phyloP scores from a whole-genome alignment of 2,797 vertebrate species.

The Hydrocynus forskahlii region DNA sequence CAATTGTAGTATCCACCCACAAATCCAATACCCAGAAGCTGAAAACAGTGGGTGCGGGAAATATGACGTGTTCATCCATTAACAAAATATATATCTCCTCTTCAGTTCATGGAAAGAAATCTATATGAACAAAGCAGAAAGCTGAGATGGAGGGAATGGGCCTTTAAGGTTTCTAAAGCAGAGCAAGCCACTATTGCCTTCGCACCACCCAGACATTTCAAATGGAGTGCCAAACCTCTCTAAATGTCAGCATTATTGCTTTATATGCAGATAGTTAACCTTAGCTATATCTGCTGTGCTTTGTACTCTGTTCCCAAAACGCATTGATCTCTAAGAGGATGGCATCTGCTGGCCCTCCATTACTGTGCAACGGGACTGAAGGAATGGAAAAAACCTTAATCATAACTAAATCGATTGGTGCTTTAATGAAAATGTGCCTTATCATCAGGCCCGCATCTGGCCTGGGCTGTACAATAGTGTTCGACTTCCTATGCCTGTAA shows the following conservation, averaged over 20 bases:
- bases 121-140: neutral
- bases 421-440: constrained; percentile 58
- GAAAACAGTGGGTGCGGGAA: neutral
- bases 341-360: constrained; percentile 39
- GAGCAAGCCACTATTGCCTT: constrained; percentile 14
- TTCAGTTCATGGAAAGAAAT: neutral
- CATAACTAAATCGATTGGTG: constrained; percentile 56
- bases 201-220: constrained; percentile 21
- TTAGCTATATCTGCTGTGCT: constrained; percentile 25
- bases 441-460: constrained; percentile 36
- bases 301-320: constrained; percentile 27
- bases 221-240: constrained; percentile 2
- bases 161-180: neutral
- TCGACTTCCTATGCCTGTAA: constrained; percentile 35
- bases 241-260: constrained; percentile 47
- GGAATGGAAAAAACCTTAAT: constrained; percentile 56
- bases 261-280: constrained; percentile 46
- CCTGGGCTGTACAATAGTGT: constrained; percentile 26
- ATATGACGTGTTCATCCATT: neutral
- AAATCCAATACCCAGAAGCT: constrained; percentile 4
- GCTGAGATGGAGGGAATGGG: neutral
- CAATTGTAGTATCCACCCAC: neutral
- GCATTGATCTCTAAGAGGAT: constrained; percentile 47
- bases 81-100: neutral
- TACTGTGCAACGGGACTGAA: constrained; percentile 42